These are phyloP conservation scores for Cetonia aurata DNA, from an alignment of 2,888 invertebrate species.

Conservation along the genomic window DNA sequence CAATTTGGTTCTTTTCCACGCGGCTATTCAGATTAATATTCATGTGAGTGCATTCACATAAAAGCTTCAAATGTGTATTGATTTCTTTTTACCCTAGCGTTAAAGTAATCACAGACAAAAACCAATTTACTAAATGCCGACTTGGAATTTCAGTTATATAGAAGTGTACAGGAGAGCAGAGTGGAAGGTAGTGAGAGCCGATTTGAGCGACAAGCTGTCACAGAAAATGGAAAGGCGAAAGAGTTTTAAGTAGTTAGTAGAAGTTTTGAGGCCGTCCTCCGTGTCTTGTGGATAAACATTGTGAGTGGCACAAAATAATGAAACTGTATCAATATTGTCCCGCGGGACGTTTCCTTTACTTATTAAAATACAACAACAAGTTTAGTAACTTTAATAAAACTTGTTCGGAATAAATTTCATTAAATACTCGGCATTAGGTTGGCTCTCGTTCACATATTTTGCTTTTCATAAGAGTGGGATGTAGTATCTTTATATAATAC, in stretches of 20 bases:
- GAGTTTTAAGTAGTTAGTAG: slow-evolving; percentile 67
- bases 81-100: slow-evolving; percentile 7
- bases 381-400: slow-evolving; percentile 46
- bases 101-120: slow-evolving; percentile 49
- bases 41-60: background rate
- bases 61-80: slow-evolving; percentile 1
- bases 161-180: slow-evolving; percentile 54
- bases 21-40: no score
- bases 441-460: slow-evolving; percentile 3
- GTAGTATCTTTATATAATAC: no score
- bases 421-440: slow-evolving; percentile 29
- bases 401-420: slow-evolving; percentile 44
- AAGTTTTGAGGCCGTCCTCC: slow-evolving; percentile 62
- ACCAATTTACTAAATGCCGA: slow-evolving; percentile 63
- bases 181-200: slow-evolving; percentile 54
- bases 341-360: slow-evolving; percentile 47
- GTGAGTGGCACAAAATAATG: slow-evolving; percentile 62
- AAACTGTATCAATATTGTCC: slow-evolving; percentile 54
- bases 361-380: slow-evolving; percentile 45
- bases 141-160: slow-evolving; percentile 59
- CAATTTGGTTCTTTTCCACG: background rate
- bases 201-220: slow-evolving; percentile 67
- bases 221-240: slow-evolving; percentile 66
- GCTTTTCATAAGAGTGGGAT: background rate
- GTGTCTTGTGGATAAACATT: slow-evolving; percentile 63